Conservation (phyloP, 2,888 invertebrate genomes). For the Dasypogon diadema region DNA sequence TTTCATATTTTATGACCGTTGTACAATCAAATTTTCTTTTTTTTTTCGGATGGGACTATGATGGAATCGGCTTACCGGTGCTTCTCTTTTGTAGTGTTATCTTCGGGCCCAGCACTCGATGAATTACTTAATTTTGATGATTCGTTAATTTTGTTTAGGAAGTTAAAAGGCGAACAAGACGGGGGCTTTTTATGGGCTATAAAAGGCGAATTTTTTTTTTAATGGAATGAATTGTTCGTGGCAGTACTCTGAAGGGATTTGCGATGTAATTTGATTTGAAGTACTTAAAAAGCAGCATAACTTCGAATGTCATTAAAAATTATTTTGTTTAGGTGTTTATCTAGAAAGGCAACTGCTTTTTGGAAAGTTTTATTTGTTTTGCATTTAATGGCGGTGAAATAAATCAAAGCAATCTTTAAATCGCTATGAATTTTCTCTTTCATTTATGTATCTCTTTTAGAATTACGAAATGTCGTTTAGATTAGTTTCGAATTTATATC, state of each 20-base stretch:
- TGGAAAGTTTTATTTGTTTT: neutral
- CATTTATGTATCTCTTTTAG: too few relatives aligned
- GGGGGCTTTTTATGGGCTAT: constrained; percentile 1
- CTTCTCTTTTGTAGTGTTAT: constrained; percentile 17
- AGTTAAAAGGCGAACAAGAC: constrained; percentile 15
- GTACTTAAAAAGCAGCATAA: neutral
- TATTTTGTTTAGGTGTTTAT: neutral
- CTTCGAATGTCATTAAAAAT: neutral
- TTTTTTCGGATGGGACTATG: neutral
- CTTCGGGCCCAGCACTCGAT: neutral
- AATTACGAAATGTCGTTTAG: too few relatives aligned
- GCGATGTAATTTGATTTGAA: constrained; percentile 24
- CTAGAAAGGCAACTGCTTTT: too few relatives aligned
- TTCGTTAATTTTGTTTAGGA: constrained; percentile 39
- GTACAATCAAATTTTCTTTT: constrained; percentile 29
- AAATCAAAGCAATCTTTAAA: too few relatives aligned
- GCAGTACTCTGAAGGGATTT: neutral
- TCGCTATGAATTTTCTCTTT: too few relatives aligned
- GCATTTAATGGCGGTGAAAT: neutral
- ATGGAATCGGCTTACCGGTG: too few relatives aligned
- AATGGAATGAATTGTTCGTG: neutral
- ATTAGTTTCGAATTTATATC: too few relatives aligned
- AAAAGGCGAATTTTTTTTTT: neutral
- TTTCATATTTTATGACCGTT: constrained; percentile 20
- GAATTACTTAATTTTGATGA: constrained; percentile 43